Evolutionary conservation across 2,888 invertebrate genomes (phyloP).

Genomic region (Phoronis australis): DNA sequence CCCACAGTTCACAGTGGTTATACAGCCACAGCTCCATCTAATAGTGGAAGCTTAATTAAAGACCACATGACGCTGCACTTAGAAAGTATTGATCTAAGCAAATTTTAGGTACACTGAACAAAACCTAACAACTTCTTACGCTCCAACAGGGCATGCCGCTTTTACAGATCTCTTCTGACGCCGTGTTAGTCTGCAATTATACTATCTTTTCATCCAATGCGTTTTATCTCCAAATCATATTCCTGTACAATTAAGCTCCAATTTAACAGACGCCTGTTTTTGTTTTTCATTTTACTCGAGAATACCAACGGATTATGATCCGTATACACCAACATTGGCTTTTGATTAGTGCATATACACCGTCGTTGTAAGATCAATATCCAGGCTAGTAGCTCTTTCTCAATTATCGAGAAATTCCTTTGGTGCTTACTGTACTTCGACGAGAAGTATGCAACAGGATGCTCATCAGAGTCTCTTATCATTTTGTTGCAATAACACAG

Average conservation of each 20-base stretch:
- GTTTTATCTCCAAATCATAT: not conserved
- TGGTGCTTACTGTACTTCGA: slow-evolving; percentile 2
- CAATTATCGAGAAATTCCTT: slow-evolving; percentile 8
- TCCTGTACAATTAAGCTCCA: not conserved
- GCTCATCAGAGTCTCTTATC: slow-evolving; percentile 1
- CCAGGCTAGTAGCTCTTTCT: slow-evolving; percentile 6
- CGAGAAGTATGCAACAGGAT: slow-evolving; percentile 3
- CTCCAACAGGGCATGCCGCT: too few relatives aligned
- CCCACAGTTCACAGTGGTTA: too few relatives aligned
- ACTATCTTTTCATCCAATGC: slow-evolving; percentile 1
- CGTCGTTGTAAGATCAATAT: slow-evolving; percentile 8
- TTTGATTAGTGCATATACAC: slow-evolving; percentile 1
- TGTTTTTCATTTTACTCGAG: not conserved
- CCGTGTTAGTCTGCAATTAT: too few relatives aligned
- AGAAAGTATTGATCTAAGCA: too few relatives aligned
- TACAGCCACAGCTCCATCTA: too few relatives aligned
- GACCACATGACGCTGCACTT: too few relatives aligned
- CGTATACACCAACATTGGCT: not conserved
- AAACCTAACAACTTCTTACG: too few relatives aligned
- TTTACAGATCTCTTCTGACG: too few relatives aligned
- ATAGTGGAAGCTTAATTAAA: too few relatives aligned
- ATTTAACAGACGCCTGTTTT: not conserved
- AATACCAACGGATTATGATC: slow-evolving; percentile 2
- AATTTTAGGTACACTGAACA: too few relatives aligned
- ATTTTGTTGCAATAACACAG: slow-evolving; percentile 4